Conservation (phyloP, 2,888 invertebrate genomes). For the Sphaeridia pumilis region DNA sequence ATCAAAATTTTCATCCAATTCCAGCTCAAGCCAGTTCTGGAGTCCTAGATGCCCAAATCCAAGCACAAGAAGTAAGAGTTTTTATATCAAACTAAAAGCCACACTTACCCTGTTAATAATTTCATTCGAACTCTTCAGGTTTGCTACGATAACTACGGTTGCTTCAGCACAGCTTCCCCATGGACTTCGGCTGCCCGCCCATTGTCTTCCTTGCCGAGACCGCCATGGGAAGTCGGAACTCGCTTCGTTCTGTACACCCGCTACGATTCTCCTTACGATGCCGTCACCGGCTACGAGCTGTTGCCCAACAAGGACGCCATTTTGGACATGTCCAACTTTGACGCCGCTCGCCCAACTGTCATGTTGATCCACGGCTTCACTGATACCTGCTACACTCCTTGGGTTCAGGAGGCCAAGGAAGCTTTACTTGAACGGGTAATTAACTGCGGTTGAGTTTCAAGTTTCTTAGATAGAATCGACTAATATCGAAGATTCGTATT, state of each 20-base stretch:
- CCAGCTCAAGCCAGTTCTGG: too few species aligned
- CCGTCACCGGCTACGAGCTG: conserved; percentile 31
- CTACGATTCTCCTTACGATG: conserved; percentile 22
- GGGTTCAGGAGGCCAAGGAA: conserved; percentile 50
- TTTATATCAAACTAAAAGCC: neutral
- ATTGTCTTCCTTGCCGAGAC: conserved; percentile 37
- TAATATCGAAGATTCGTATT: neutral
- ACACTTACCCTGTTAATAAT: neutral
- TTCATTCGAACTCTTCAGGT: conserved; percentile 16
- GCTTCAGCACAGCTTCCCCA: conserved; percentile 39
- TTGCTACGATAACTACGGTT: conserved; percentile 41
- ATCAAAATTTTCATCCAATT: too few species aligned
- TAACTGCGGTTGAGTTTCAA: conserved; percentile 42
- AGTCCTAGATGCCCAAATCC: too few species aligned
- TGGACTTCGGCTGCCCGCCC: conserved; percentile 40
- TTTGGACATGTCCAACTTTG: conserved; percentile 49
- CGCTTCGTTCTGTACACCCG: conserved; percentile 39
- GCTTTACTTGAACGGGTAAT: conserved; percentile 49
- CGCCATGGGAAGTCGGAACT: conserved; percentile 39
- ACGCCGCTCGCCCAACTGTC: conserved; percentile 46
- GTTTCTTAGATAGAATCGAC: neutral
- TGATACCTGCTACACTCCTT: conserved; percentile 48
- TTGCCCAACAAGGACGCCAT: conserved; percentile 31
- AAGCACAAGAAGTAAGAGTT: conserved; percentile 5
- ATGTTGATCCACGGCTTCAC: conserved; percentile 55